Evolutionary conservation across 2,888 invertebrate genomes (phyloP).

Genomic region (Scotopteryx bipunctaria): DNA sequence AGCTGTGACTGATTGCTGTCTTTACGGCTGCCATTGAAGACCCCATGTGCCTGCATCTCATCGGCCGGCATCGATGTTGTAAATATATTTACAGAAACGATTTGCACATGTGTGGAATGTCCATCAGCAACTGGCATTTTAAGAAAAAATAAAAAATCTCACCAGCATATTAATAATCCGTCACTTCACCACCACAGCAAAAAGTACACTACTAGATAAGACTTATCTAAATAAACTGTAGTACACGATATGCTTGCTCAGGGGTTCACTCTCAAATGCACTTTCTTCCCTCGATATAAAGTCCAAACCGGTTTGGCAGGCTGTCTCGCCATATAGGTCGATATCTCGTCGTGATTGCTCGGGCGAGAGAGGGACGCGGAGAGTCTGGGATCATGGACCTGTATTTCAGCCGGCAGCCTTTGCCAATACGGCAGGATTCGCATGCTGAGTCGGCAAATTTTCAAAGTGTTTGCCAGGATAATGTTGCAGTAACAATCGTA

Average conservation of each 20-base stretch:
- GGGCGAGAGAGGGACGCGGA: slow-evolving; percentile 16
- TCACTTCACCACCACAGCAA: slow-evolving; percentile 21
- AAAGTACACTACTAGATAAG: slow-evolving; percentile 27
- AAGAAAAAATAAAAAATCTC: slow-evolving; percentile 9
- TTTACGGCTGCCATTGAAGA: neutral
- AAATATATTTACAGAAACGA: neutral
- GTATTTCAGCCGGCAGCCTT: slow-evolving; percentile 14
- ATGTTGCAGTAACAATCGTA: too few species aligned
- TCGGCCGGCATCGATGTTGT: slow-evolving; percentile 8
- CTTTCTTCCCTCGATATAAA: slow-evolving; percentile 20
- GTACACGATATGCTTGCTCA: slow-evolving; percentile 17
- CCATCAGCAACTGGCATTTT: neutral
- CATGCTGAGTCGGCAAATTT: slow-evolving; percentile 6
- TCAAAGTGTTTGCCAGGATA: neutral
- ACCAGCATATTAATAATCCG: slow-evolving; percentile 31
- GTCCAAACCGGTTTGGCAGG: slow-evolving; percentile 26
- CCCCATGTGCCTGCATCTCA: slow-evolving; percentile 2
- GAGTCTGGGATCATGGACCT: slow-evolving; percentile 27
- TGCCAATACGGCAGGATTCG: slow-evolving; percentile 5
- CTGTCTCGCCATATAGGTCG: slow-evolving; percentile 24
- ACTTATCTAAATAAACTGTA: slow-evolving; percentile 21
- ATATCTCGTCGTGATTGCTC: slow-evolving; percentile 24
- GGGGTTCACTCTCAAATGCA: slow-evolving; percentile 18
- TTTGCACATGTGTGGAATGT: slow-evolving; percentile 11
- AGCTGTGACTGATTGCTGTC: neutral